Base-by-base conservation (phyloP, 1,140 invertebrate species). In the Ips typographus region DNA sequence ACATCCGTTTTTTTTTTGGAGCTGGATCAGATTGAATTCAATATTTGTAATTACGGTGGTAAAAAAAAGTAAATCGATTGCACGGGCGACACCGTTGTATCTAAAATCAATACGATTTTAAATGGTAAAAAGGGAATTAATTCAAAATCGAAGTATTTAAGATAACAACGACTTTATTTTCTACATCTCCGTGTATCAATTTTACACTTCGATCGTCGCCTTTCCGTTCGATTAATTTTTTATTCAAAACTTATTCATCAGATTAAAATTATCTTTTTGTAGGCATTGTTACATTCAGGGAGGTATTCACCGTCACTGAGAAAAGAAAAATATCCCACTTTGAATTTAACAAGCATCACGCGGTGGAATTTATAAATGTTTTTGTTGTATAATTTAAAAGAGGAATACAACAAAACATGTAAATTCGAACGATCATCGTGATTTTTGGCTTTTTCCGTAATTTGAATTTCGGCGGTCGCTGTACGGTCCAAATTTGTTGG, bases 21-120 rank as follows among this genome's bases (percentile, higher is more conserved):
- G 22, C 22, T 22, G 22, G 22, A 22, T 22, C 22, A 22, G 22
- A 22, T 22, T 22, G 22, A 22, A 22, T 22, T 22, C 22, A 22
- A 22, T 22, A 22, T 22, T 22, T 22, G 22, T 22, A 22, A 22
- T 22, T 22, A 22, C 22, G 22, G 22, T 22, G 22, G 22, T 22
- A 22, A 22, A 57, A 55, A 73, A 73, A 73, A 72, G 64, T 70
- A 70, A 70, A 73, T 73, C 67, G 72, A 59, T 62, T 70, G 68
- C 60, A 67, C 58, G 62, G 43, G 44, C 59, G 58, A 47, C 52
- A 68, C 4, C 42, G 22, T 37, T 49, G 43, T 60, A 72, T 44
- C 65, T 51, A 64, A 69, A 72, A 71, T 67, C 65, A 71, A 73
- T 52, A 71, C 55, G 62, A 71, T 56, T 68, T 72, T 65, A 65